These are phyloP conservation scores for Alethe castanea DNA, from an alignment of 2,113 vertebrate species.

Conservation along the genomic window DNA sequence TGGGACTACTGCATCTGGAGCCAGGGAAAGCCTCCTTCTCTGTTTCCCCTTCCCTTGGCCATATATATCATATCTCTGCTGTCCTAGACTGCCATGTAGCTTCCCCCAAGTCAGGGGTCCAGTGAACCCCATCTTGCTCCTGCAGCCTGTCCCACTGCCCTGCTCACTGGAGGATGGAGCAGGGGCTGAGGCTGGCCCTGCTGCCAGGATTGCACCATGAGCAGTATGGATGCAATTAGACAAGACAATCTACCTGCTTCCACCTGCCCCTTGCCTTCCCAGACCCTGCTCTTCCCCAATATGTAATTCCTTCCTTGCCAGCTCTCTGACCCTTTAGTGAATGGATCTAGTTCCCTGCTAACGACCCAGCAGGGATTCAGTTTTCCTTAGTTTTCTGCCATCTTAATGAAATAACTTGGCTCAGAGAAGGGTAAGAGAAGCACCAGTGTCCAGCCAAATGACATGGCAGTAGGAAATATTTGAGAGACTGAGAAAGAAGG, in stretches of 20 bases:
- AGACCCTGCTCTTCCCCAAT: not conserved
- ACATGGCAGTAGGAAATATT: not conserved
- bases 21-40: not conserved
- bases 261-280: not conserved
- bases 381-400: not conserved
- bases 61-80: not conserved
- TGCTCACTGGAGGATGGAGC: not conserved
- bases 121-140: not conserved
- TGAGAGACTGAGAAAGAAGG: not conserved
- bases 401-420: rapidly evolving
- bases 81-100: not conserved
- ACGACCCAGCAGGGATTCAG: not conserved
- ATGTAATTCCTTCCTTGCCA: not conserved
- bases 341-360: not conserved
- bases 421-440: not conserved
- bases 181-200: rapidly evolving
- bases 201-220: not conserved
- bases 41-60: not conserved
- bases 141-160: not conserved
- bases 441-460: not conserved
- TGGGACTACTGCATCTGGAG: not conserved
- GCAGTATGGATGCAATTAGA: not conserved
- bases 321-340: not conserved
- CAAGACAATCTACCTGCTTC: not conserved
- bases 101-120: not conserved